Evolutionary conservation across 2,888 invertebrate species (phyloP).

Genomic region (Brachylomia viminalis): DNA sequence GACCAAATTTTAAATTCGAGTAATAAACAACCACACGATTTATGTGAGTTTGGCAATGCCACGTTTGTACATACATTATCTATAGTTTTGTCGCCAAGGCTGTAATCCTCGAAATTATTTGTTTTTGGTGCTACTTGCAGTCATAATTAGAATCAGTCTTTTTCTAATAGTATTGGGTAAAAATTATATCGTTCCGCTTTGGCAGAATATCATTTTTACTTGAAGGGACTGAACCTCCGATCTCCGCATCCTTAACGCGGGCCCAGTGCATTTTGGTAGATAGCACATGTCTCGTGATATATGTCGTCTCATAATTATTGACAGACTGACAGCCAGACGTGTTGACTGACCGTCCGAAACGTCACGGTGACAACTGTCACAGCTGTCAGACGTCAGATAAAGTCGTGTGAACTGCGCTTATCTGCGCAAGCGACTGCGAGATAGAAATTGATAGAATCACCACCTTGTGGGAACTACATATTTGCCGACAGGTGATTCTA

Average conservation of each 20-base stretch:
- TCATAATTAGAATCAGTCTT: background rate
- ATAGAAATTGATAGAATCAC: slow-evolving; percentile 46
- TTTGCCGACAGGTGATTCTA: slow-evolving; percentile 12
- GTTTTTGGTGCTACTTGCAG: slow-evolving; percentile 5
- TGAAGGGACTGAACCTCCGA: background rate
- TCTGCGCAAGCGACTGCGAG: slow-evolving; percentile 69
- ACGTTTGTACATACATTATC: slow-evolving; percentile 28
- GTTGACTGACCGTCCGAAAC: slow-evolving; percentile 74
- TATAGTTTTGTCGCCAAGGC: slow-evolving; percentile 29
- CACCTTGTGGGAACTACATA: slow-evolving; percentile 53
- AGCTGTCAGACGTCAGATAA: slow-evolving; percentile 78
- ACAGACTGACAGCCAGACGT: slow-evolving; percentile 65
- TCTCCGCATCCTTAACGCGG: background rate
- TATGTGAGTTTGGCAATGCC: slow-evolving; percentile 30
- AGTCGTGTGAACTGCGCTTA: slow-evolving; percentile 82
- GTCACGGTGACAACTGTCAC: slow-evolving; percentile 74
- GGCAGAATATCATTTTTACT: background rate
- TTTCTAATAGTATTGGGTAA: background rate
- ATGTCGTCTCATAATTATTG: slow-evolving; percentile 52
- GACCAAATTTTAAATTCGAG: slow-evolving; percentile 55
- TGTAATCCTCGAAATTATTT: slow-evolving; percentile 22
- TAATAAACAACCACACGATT: slow-evolving; percentile 54
- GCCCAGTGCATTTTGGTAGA: too few relatives aligned
- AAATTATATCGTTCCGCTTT: too few relatives aligned
- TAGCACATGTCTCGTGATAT: too few relatives aligned